Percentiles rank a stretch among this genome's conserved stretches.
Conservation (phyloP, 2,888 invertebrate species). For the Oxystoma pomonae region DNA sequence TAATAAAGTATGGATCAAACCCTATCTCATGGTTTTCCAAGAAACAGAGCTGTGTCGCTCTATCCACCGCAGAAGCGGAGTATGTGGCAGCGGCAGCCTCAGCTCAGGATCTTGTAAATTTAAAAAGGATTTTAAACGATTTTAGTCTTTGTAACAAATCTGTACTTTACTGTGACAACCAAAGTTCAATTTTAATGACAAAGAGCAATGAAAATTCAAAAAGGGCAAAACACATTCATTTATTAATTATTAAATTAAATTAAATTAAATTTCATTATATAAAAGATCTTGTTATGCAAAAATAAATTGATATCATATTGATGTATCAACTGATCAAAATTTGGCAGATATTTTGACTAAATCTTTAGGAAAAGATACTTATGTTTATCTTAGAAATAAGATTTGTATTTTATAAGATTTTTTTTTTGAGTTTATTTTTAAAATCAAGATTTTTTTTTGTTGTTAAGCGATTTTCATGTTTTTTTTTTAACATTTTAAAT, state of each 20-base stretch:
- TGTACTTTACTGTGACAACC: no score
- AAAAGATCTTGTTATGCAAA: slow-evolving; percentile 12
- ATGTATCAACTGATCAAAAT: slow-evolving; percentile 16
- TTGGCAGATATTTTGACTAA: slow-evolving; percentile 16
- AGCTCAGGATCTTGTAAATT: no score
- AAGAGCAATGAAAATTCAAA: slow-evolving; percentile 23
- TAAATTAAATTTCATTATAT: no score
- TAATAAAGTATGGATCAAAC: slow-evolving; percentile 1
- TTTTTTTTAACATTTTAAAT: no score
- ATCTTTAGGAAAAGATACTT: slow-evolving; percentile 9
- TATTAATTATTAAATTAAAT: slow-evolving; percentile 16
- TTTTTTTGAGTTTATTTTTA: no score
- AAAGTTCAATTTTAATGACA: no score
- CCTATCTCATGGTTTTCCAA: slow-evolving; percentile 8
- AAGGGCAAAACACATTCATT: slow-evolving; percentile 15
- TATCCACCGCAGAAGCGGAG: slow-evolving; percentile 10
- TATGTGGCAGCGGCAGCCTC: slow-evolving; percentile 7
- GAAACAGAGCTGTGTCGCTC: slow-evolving; percentile 7
- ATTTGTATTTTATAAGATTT: no score
- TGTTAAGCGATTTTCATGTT: no score
- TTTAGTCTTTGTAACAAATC: no score
- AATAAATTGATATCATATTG: slow-evolving; percentile 11
- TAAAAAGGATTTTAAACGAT: no score
- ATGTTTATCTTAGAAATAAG: no score
- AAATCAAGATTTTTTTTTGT: no score